Percentiles rank a stretch among this genome's conserved stretches.
Evolutionary conservation across 2,888 invertebrate species (phyloP).

Genomic region (Thyatira batis): DNA sequence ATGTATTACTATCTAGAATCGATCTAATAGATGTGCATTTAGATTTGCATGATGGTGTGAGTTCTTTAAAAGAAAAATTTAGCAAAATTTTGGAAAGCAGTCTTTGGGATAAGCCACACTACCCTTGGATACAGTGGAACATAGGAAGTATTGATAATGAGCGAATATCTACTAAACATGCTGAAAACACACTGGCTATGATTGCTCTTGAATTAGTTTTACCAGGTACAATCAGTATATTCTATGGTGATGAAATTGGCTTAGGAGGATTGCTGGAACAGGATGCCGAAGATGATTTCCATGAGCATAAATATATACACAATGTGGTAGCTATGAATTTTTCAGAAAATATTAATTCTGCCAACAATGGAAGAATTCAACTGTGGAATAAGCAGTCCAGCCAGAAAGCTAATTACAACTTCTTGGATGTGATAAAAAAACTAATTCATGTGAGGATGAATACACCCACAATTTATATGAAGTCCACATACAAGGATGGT

Average conservation of each 20-base stretch:
- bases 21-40: constrained; percentile 88
- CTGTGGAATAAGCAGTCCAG: constrained; percentile 85
- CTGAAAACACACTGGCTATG: constrained; percentile 86
- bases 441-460: constrained; percentile 83
- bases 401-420: constrained; percentile 74
- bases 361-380: constrained; percentile 66
- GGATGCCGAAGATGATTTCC: constrained; percentile 81
- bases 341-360: constrained; percentile 59
- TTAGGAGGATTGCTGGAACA: constrained; percentile 79
- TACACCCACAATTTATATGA: constrained; percentile 89
- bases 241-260: constrained; percentile 96
- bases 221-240: constrained; percentile 92
- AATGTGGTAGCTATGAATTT: constrained; percentile 89
- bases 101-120: constrained; percentile 83
- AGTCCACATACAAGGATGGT: constrained; percentile 85
- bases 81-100: constrained; percentile 79
- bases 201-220: constrained; percentile 89
- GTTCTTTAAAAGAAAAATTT: constrained; percentile 82
- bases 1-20: constrained; percentile 84
- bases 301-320: constrained; percentile 83
- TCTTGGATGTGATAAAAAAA: constrained; percentile 79
- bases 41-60: constrained; percentile 81
- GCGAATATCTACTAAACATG: constrained; percentile 81
- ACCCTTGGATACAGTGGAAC: constrained; percentile 92
- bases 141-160: constrained; percentile 85